Evolutionary conservation across 2,113 vertebrate species (phyloP), one percentile per base, ranked within the genome.

Genomic region (Rhinolophus sinicus): DNA sequence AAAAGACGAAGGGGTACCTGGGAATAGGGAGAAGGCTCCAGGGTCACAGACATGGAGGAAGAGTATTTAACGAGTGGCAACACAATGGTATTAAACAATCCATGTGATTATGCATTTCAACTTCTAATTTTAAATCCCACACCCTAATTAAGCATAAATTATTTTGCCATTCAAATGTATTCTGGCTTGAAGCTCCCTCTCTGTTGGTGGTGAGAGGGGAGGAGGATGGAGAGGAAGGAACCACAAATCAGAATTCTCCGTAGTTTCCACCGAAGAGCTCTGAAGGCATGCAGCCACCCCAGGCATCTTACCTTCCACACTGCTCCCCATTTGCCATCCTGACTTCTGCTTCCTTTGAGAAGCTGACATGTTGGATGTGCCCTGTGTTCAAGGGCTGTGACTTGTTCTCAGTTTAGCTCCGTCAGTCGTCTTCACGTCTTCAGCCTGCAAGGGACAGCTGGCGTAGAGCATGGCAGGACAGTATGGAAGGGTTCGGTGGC

Each of bases 151-250:
- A 86, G 97, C 97, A 98, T 98, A 98, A 97, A 98, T 97, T 97
- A 98, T 95, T 97, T 98, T 97, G 93, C 73, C 97, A 97, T 97
- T 98, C 97, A 97, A 98, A 98, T 98, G 97, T 96, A 97, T 97
- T 98, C 97, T 96, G 93, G 89, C 82, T 80, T 0, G n/a, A 77
- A 75, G 90, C 81, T 75, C 64, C 54, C 50, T 96, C 97, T 82
- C 94, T 1, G 84, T n/a, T 92, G 96, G 97, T 65, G 97, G 92
- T 4, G 50, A 80, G 90, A 6, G 70, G 58, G 64, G 67, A 38
- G 86, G 88, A 76, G 93, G 92, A 82, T 0, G 0, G 82, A 12
- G 65, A 40, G 92, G 92, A 77, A 78, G 84, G 3, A n/a, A 67
- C 35, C 6, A 0, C 28, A 7, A 88, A 52, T 15, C 60, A 73